Conservation (phyloP, 2,797 vertebrate species). For the Leptoclinus maculatus region DNA sequence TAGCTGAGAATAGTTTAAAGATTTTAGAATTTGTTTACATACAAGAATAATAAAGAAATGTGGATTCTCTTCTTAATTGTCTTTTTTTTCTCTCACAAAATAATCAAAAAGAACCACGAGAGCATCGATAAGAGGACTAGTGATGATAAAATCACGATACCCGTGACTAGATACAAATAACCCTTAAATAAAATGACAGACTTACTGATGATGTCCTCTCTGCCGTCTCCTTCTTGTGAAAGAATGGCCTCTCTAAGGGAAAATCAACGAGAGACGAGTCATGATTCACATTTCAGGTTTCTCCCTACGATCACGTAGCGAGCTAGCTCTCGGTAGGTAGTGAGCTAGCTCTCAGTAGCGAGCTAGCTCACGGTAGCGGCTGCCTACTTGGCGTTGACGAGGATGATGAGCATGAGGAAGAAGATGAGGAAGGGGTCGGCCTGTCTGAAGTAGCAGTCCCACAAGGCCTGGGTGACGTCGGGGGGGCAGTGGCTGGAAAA, state of each 20-base stretch:
- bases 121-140: background rate
- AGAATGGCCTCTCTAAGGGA: constrained; percentile 90
- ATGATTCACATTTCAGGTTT: background rate
- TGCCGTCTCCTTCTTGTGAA: constrained; percentile 87
- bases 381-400: constrained; percentile 97
- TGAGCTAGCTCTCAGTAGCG: too few relatives aligned
- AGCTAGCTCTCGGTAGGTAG: too few relatives aligned
- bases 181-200: constrained; percentile 18
- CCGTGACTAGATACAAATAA: background rate
- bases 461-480: constrained; percentile 93
- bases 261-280: constrained; percentile 45
- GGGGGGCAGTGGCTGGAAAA: constrained; percentile 93
- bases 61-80: too few relatives aligned
- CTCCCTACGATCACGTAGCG: background rate
- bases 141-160: background rate
- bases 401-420: constrained; percentile 98
- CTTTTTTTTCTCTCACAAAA: too few relatives aligned
- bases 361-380: constrained; percentile 36
- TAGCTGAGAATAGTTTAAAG: too few relatives aligned
- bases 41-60: too few relatives aligned
- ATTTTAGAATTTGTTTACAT: too few relatives aligned
- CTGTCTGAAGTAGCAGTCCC: constrained; percentile 96
- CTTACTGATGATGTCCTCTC: constrained; percentile 94
- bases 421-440: constrained; percentile 98
- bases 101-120: too few relatives aligned